phyloP scores from a whole-genome alignment of 2,797 vertebrate species.

The Sebastes trivittatus region DNA sequence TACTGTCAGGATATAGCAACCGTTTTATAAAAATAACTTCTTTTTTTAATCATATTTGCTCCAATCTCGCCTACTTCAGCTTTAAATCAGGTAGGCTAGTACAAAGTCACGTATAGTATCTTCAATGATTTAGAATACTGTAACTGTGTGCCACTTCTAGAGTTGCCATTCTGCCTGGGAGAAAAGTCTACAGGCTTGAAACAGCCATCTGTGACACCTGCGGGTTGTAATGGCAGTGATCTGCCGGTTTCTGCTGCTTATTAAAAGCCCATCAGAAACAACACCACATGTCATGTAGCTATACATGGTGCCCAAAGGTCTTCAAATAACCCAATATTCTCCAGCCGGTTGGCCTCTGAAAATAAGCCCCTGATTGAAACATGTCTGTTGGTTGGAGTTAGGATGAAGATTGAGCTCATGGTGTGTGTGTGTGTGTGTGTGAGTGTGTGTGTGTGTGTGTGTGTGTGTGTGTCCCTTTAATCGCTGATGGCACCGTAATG shows the following conservation, averaged over 20 bases:
- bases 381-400: background rate
- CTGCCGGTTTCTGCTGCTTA: background rate
- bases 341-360: background rate
- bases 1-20: too few species aligned
- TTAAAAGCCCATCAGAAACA: background rate
- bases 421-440: background rate
- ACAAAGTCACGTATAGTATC: background rate
- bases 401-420: background rate
- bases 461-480: slow-evolving; percentile 6
- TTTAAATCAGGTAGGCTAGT: too few species aligned
- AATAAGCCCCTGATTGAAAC: slow-evolving; percentile 9
- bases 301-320: background rate
- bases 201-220: background rate
- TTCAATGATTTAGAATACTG: background rate
- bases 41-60: too few species aligned
- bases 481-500: slow-evolving; percentile 6
- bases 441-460: background rate
- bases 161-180: too few species aligned
- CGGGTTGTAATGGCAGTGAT: background rate
- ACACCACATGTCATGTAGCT: background rate
- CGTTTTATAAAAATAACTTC: too few species aligned
- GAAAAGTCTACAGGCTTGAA: too few species aligned
- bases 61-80: too few species aligned
- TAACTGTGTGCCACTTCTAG: too few species aligned
- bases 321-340: background rate